Evolutionary conservation across 2,888 invertebrate species (phyloP).

Genomic region (Cephalotes varians): DNA sequence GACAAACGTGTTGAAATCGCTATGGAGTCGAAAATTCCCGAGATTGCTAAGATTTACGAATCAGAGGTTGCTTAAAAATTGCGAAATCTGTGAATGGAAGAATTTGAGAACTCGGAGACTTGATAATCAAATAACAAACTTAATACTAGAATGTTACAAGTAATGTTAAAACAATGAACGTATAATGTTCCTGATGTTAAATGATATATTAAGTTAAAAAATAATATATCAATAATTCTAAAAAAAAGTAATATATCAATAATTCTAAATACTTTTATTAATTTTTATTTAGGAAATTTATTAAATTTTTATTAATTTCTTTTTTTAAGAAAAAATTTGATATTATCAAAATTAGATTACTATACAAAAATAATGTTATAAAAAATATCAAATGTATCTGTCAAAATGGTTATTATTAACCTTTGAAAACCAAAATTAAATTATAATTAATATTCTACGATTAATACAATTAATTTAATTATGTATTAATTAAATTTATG

Average conservation of each 20-base stretch:
- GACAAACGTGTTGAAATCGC: background rate
- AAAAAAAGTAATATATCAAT: background rate
- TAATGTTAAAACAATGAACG: background rate
- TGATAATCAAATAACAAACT: background rate
- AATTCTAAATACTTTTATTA: background rate
- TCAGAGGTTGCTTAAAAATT: background rate
- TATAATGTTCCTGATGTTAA: background rate
- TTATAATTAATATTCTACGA: background rate
- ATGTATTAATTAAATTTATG: background rate
- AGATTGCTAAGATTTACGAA: background rate
- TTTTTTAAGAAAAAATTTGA: background rate
- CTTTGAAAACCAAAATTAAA: background rate
- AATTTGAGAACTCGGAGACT: background rate
- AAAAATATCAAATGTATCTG: background rate
- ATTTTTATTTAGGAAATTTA: too few species aligned
- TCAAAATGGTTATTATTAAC: background rate
- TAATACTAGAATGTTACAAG: background rate
- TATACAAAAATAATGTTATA: background rate
- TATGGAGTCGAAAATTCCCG: background rate
- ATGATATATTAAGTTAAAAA: background rate
- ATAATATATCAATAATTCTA: background rate
- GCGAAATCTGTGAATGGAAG: background rate
- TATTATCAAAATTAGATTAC: background rate
- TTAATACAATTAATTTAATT: background rate
- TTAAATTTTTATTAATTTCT: too few species aligned